Conservation (phyloP, 2,797 vertebrate species). For the Sebastolobus alascanus region DNA sequence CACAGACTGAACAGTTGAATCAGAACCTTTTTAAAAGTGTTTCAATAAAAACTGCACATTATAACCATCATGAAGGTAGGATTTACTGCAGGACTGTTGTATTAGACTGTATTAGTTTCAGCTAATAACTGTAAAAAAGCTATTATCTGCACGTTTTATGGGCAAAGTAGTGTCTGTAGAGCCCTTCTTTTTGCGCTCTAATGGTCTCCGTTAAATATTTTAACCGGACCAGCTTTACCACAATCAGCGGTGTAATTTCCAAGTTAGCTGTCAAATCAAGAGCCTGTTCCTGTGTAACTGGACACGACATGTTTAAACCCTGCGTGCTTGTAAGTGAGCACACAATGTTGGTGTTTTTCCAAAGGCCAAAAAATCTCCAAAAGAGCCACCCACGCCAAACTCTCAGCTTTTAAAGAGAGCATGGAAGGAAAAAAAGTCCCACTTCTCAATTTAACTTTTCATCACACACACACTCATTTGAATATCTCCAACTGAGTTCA, state of each 20-base stretch:
- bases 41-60: neutral
- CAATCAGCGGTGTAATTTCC: slow-evolving; percentile 10
- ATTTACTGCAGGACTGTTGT: neutral
- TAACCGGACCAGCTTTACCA: neutral
- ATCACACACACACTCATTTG: slow-evolving; percentile 29
- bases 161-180: neutral
- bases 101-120: neutral
- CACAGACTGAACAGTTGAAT: neutral
- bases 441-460: slow-evolving; percentile 6
- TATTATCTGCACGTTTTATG: neutral
- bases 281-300: neutral
- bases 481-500: slow-evolving; percentile 69
- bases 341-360: slow-evolving; percentile 35
- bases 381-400: slow-evolving; percentile 2
- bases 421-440: neutral
- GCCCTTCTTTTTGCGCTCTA: neutral
- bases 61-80: neutral
- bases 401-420: neutral
- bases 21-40: neutral
- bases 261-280: slow-evolving; percentile 24
- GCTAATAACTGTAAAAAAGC: neutral
- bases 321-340: slow-evolving; percentile 12
- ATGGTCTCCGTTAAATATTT: neutral
- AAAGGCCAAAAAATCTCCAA: neutral
- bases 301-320: slow-evolving; percentile 15